These are phyloP conservation scores for Bombyx huttoni DNA, from an alignment of 2,888 invertebrate species.

Conservation along the genomic window DNA sequence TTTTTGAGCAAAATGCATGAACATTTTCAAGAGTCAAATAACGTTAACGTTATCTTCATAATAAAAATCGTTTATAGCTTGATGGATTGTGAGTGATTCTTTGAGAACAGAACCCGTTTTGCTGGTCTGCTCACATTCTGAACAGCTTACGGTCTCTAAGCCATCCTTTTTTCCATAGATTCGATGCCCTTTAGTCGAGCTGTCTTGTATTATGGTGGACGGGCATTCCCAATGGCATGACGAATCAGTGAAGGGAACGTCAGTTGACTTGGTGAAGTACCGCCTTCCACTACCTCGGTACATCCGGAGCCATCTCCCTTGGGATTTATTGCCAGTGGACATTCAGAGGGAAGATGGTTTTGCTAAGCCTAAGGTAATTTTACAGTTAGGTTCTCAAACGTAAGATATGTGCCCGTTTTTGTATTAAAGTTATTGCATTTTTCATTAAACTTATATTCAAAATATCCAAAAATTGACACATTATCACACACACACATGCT, in stretches of 20 bases:
- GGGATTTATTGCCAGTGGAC: constrained; percentile 77
- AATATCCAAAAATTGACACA: no score
- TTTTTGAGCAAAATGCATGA: no score
- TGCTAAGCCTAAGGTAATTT: constrained; percentile 78
- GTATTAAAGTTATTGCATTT: no score
- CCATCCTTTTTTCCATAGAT: constrained; percentile 41
- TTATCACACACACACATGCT: no score
- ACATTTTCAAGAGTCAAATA: no score
- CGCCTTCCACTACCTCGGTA: constrained; percentile 78
- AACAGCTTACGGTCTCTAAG: background rate
- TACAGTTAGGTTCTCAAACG: background rate
- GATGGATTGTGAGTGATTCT: no score
- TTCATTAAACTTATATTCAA: no score
- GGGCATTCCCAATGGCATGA: constrained; percentile 73
- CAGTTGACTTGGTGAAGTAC: constrained; percentile 79
- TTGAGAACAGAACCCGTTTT: no score
- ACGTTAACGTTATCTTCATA: no score
- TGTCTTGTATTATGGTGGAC: constrained; percentile 75
- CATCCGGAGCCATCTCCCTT: constrained; percentile 82
- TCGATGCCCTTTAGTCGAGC: constrained; percentile 83
- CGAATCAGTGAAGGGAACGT: constrained; percentile 76
- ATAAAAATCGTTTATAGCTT: no score
- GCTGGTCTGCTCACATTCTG: no score
- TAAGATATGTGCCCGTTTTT: no score
- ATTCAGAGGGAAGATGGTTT: constrained; percentile 75